Evolutionary conservation across 2,797 vertebrate species (phyloP).

Genomic region (Emys orbicularis): DNA sequence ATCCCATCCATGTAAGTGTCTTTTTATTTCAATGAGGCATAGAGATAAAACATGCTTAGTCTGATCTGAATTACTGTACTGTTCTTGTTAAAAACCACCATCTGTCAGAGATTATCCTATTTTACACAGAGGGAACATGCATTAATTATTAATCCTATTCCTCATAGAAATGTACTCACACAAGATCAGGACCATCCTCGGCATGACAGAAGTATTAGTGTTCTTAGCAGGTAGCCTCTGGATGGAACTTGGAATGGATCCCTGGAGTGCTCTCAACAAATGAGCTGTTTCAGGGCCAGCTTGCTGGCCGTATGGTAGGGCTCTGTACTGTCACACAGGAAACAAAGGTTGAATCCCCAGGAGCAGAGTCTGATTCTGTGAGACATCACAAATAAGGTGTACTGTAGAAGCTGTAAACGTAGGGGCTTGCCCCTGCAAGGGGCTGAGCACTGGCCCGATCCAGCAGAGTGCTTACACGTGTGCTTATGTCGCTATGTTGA

Average conservation of each 20-base stretch:
- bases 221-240: constrained; percentile 53
- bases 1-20: not conserved
- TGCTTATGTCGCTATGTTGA: not conserved
- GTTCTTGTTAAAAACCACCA: constrained; percentile 78
- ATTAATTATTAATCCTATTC: constrained; percentile 77
- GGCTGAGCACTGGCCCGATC: not conserved
- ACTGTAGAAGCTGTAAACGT: too few relatives aligned
- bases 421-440: not conserved
- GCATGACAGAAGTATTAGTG: constrained; percentile 39
- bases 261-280: constrained; percentile 33
- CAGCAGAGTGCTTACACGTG: not conserved
- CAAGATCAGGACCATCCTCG: constrained; percentile 50
- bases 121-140: constrained; percentile 73
- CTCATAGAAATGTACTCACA: constrained; percentile 59
- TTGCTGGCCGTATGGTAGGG: not conserved
- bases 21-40: constrained; percentile 50
- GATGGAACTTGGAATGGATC: constrained; percentile 29
- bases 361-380: not conserved
- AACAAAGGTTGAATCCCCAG: constrained; percentile 17
- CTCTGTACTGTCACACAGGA: not conserved
- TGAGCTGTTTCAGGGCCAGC: constrained; percentile 25
- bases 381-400: not conserved
- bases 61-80: constrained; percentile 73
- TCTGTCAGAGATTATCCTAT: constrained; percentile 80
- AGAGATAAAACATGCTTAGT: constrained; percentile 62